Percentiles rank a stretch among this genome's conserved stretches.
phyloP scores from a whole-genome alignment of 2,797 vertebrate species.

The Neopelma chrysocephalum region DNA sequence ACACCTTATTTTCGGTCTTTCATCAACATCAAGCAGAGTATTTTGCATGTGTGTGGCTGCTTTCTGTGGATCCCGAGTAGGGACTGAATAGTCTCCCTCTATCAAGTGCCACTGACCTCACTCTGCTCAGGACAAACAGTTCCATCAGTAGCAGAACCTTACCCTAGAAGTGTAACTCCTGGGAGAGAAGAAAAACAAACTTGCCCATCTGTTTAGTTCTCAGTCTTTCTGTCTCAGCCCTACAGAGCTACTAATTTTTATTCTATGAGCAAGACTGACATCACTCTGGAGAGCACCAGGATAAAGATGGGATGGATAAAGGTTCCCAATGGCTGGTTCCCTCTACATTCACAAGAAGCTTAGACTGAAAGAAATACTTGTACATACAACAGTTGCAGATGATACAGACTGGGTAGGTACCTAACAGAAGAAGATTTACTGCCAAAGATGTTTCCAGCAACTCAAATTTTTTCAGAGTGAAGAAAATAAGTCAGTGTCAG shows the following conservation, averaged over 20 bases:
- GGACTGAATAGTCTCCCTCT: neutral
- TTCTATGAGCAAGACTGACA: neutral
- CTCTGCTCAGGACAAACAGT: neutral
- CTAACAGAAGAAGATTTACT: neutral
- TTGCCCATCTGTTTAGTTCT: neutral
- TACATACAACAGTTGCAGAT: neutral
- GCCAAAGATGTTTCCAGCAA: neutral
- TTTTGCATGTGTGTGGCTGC: neutral
- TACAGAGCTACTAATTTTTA: neutral
- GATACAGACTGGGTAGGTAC: neutral
- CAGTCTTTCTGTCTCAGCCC: neutral
- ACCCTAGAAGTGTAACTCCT: neutral
- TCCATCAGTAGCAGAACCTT: neutral
- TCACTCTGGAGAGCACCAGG: neutral
- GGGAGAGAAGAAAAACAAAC: neutral
- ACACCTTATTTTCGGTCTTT: neutral
- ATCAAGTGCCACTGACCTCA: neutral
- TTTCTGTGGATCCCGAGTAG: neutral
- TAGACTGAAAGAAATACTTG: neutral
- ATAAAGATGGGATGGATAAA: neutral
- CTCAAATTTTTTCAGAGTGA: neutral
- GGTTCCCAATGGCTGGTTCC: neutral
- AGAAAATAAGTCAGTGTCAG: neutral
- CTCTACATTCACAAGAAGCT: neutral
- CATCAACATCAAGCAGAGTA: rapidly evolving